A percentile compares a stretch with the other conserved stretches of the same genome.
Conservation (phyloP, 92 coral and sea anemone genomes). For the Umimayanthus kanabou region DNA sequence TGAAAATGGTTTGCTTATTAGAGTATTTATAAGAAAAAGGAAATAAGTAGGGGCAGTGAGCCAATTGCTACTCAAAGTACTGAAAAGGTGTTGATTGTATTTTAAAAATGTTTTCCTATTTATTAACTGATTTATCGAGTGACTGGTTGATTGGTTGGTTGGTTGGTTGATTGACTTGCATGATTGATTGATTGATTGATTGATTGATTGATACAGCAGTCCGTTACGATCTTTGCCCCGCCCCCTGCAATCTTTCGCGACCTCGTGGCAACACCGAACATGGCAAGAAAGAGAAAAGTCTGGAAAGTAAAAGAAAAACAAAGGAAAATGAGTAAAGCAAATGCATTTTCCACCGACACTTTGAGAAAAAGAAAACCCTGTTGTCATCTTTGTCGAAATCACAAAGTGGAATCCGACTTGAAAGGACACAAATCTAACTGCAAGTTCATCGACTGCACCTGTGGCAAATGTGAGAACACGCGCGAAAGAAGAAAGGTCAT, state of each 20-base stretch:
- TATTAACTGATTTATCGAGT: too few relatives aligned
- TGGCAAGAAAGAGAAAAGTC: neutral
- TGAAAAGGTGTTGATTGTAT: too few relatives aligned
- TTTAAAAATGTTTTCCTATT: too few relatives aligned
- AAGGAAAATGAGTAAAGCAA: neutral
- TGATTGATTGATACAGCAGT: constrained; percentile 16
- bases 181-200: neutral
- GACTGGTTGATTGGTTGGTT: too few relatives aligned
- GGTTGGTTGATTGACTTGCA: too few relatives aligned
- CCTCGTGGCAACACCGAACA: constrained; percentile 30
- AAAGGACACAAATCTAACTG: constrained; percentile 74
- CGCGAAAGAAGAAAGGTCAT: constrained; percentile 69
- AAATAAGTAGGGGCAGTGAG: too few relatives aligned
- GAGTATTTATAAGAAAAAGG: too few relatives aligned
- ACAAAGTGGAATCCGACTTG: constrained; percentile 62
- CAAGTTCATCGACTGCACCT: constrained; percentile 62
- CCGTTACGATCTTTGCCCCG: constrained; percentile 15
- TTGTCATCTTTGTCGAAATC: constrained; percentile 79
- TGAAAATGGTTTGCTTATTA: too few relatives aligned
- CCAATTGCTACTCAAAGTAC: too few relatives aligned
- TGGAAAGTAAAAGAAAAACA: neutral
- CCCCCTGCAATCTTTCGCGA: constrained; percentile 24
- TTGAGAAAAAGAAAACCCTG: constrained; percentile 53
- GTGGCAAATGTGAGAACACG: constrained; percentile 66
- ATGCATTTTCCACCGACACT: neutral